Conservation (phyloP, 2,113 vertebrate genomes). For the Pleuronectes platessa region DNA sequence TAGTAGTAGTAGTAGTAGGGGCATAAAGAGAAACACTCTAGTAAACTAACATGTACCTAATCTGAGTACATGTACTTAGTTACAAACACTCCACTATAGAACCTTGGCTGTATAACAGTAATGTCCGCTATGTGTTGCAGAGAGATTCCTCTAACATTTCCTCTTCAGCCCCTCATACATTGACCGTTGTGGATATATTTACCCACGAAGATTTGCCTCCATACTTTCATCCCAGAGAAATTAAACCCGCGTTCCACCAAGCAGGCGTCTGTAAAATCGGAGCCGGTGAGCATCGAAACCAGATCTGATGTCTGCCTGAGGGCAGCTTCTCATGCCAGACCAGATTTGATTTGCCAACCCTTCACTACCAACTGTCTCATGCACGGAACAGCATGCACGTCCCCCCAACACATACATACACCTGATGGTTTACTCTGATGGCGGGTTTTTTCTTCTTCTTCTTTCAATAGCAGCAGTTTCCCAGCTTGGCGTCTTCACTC, state of each 20-base stretch:
- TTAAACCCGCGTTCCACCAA: background rate
- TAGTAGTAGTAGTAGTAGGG: too few relatives aligned
- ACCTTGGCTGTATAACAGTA: too few relatives aligned
- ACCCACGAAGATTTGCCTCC: constrained; percentile 2
- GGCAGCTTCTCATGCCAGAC: constrained; percentile 61
- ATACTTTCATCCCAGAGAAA: background rate
- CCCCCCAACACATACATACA: constrained; percentile 33
- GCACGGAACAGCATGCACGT: constrained; percentile 39
- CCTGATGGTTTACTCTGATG: constrained; percentile 38
- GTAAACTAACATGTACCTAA: too few relatives aligned
- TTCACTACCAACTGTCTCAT: constrained; percentile 65
- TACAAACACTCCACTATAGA: too few relatives aligned
- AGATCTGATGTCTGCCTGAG: constrained; percentile 56
- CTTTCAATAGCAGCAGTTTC: constrained; percentile 53
- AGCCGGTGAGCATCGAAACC: constrained; percentile 41
- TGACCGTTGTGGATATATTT: background rate
- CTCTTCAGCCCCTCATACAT: too few relatives aligned
- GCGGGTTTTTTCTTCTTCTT: background rate
- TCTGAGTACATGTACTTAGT: too few relatives aligned
- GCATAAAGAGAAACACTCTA: too few relatives aligned
- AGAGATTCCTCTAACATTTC: too few relatives aligned
- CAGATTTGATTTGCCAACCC: constrained; percentile 67
- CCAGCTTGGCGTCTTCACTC: constrained; percentile 59
- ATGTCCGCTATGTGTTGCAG: too few relatives aligned
- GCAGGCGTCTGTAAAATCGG: constrained; percentile 28